These are phyloP conservation scores for Paraplagusia blochii DNA, from an alignment of 2,113 vertebrate species.

Conservation along the genomic window DNA sequence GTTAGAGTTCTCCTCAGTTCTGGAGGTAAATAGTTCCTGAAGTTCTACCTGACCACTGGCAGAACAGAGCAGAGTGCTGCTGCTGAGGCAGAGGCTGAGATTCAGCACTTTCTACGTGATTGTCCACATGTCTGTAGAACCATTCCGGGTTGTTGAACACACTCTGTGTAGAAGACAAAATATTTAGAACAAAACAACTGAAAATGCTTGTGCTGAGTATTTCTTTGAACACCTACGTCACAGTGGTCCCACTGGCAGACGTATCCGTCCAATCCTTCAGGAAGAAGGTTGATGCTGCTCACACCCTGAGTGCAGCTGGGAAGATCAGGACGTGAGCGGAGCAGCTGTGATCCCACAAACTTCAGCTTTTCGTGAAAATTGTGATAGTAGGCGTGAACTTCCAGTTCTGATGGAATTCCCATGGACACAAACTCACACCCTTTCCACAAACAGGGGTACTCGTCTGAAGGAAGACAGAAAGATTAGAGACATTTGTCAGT, in stretches of 20 bases:
- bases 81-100: constrained; percentile 70
- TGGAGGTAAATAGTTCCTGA: too few relatives aligned
- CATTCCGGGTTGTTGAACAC: constrained; percentile 79
- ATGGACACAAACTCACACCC: constrained; percentile 73
- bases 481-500: too few relatives aligned
- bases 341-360: constrained; percentile 63
- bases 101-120: constrained; percentile 73
- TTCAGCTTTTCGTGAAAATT: constrained; percentile 77
- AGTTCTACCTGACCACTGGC: constrained; percentile 70
- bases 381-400: constrained; percentile 70
- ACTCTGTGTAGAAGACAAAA: constrained; percentile 62
- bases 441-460: constrained; percentile 71
- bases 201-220: too few relatives aligned
- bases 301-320: constrained; percentile 68
- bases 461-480: constrained; percentile 45
- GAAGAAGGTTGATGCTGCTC: constrained; percentile 69
- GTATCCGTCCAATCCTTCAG: constrained; percentile 64
- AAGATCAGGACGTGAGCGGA: constrained; percentile 59
- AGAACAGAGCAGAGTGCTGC: constrained; percentile 73
- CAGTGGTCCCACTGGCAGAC: constrained; percentile 77
- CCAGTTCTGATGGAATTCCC: constrained; percentile 64
- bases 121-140: constrained; percentile 80
- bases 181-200: neutral
- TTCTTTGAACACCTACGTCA: constrained; percentile 62
- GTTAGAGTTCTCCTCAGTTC: too few relatives aligned